Evolutionary conservation across 2,113 vertebrate genomes (phyloP).

Genomic region (Chaenogobius annularis): DNA sequence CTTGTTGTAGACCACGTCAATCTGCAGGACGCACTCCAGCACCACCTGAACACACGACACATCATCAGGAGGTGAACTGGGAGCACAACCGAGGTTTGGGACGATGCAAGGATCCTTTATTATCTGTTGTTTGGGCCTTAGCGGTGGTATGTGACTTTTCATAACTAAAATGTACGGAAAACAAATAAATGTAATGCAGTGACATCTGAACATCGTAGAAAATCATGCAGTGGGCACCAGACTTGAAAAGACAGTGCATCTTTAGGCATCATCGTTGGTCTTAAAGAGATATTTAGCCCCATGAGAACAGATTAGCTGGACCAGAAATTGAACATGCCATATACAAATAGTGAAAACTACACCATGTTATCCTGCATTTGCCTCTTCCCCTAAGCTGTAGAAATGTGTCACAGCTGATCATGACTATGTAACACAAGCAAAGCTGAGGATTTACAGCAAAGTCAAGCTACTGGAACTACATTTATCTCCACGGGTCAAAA

Average conservation of each 20-base stretch:
- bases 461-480: conserved; percentile 20
- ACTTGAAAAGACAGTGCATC: not conserved
- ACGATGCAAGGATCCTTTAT: no score
- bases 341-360: conserved; percentile 15
- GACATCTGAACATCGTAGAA: no score
- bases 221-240: not conserved
- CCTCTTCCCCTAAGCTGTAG: conserved; percentile 28
- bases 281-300: not conserved
- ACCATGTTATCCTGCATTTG: conserved; percentile 23
- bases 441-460: not conserved
- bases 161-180: no score
- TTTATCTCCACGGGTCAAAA: not conserved
- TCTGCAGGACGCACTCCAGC: conserved; percentile 96
- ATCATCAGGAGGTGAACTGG: not conserved
- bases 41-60: conserved; percentile 81
- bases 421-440: not conserved
- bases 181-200: no score
- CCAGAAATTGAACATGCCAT: conserved; percentile 4
- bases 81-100: no score
- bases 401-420: conserved; percentile 47
- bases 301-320: not conserved
- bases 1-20: conserved; percentile 96
- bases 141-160: no score
- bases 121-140: no score
- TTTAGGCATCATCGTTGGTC: not conserved